phyloP scores from a whole-genome alignment of 1,140 invertebrate genomes.

The Prorops nasuta region DNA sequence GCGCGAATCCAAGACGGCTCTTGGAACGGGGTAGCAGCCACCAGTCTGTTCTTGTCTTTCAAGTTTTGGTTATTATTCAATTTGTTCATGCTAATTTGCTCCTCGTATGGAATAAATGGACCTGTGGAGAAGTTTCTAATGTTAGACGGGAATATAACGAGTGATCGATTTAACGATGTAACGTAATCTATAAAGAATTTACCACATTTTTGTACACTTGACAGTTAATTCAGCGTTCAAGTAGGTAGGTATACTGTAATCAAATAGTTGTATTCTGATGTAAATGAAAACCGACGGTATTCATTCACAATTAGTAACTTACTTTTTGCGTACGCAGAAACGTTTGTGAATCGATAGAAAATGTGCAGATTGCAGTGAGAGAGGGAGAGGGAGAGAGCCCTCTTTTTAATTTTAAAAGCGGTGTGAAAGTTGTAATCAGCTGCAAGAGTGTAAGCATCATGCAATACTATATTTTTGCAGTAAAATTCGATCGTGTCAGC shows the following conservation, averaged over 20 bases:
- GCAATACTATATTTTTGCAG: too few relatives aligned
- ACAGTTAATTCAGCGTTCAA: constrained; percentile 19
- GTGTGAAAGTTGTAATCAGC: too few relatives aligned
- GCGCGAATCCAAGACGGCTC: constrained; percentile 19
- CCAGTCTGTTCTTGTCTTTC: constrained; percentile 32
- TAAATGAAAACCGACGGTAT: constrained; percentile 11
- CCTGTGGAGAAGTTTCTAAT: constrained; percentile 4
- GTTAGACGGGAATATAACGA: background rate
- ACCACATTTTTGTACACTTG: constrained; percentile 7
- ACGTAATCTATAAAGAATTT: constrained; percentile 11
- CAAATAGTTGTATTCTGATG: constrained; percentile 13
- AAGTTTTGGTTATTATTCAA: constrained; percentile 26
- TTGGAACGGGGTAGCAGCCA: constrained; percentile 18
- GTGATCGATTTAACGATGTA: background rate
- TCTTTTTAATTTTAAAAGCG: too few relatives aligned
- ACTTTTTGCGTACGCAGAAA: too few relatives aligned
- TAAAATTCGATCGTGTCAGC: too few relatives aligned
- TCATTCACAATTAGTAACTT: too few relatives aligned
- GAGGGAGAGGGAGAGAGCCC: too few relatives aligned
- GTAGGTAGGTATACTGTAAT: constrained; percentile 21
- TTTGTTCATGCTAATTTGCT: background rate
- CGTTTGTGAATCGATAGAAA: too few relatives aligned
- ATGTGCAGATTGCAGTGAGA: too few relatives aligned
- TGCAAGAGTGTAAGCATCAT: too few relatives aligned
- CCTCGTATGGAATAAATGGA: constrained; percentile 5